Base-by-base conservation (phyloP, 2,797 vertebrate genomes). In the Pampus argenteus region DNA sequence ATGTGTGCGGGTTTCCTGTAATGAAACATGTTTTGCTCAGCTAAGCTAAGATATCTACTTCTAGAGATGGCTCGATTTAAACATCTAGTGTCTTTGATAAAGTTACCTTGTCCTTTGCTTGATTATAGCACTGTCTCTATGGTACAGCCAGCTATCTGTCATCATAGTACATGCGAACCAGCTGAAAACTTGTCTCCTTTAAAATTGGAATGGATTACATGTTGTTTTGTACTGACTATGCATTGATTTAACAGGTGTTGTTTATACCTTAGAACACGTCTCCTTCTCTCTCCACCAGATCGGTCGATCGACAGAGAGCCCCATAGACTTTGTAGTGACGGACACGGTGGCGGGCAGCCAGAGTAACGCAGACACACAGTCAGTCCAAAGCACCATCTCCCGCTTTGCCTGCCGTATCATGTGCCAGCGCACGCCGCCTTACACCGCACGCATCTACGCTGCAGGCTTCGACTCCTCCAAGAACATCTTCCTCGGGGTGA, bases 271-370 rank as follows among this genome's bases (percentile, higher is more conserved):
- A 40, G 9, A 63, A 34, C 44, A 48, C 47, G n/a, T 71, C 28
- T 66, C 36, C 25, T 1, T 65, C 50, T 67, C 63, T 57, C 36
- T 29, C 31, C 57, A 4, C 51, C 91, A 99, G 98, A 97, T 99
- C 74, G 98, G 98, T 52, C 96, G 98, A 48, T 99, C 98, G 14
- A 99, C 98, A 0, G 98, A 99, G 92, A 97, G 96, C 82, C 98
- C 98, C 10, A 99, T 99, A 81, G 98, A 99, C 93, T 99, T 97
- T n/a, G 98, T 99, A 9, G 98, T 99, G 92, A 99, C 97, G n/a
- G 98, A 99, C 90, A 99, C 98, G 0, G 96, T 98, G 88, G 96
- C 97, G 5, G 97, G 98, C 79, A 97, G 97, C 90, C 97, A 98
- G 90, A 97, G 96, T 72, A 97, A 97, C 78, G 94, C 95, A 0